These are phyloP conservation scores for Euschistus heros DNA, from an alignment of 1,140 invertebrate species.

Conservation along the genomic window DNA sequence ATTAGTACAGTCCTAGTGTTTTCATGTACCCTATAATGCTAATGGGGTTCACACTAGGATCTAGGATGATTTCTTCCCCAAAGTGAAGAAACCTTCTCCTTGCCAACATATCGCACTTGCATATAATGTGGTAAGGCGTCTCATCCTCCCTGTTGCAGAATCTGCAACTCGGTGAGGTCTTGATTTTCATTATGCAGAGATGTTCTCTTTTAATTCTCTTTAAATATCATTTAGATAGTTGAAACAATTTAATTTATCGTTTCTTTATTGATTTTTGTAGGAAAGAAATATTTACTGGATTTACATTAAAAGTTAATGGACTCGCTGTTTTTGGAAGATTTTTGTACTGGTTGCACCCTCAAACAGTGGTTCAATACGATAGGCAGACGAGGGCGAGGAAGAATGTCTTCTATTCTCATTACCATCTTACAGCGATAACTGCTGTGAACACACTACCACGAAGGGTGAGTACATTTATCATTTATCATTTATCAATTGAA, in stretches of 20 bases:
- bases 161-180: no score
- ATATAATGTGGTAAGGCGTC: no score
- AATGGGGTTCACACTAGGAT: no score
- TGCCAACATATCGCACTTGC: no score
- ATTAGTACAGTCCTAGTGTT: no score
- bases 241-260: not conserved
- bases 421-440: slow-evolving; percentile 18
- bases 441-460: slow-evolving; percentile 14
- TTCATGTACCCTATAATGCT: no score
- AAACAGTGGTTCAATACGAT: slow-evolving; percentile 7
- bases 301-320: not conserved
- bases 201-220: no score
- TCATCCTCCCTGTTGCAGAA: no score
- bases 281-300: slow-evolving; percentile 4
- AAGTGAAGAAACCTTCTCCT: no score
- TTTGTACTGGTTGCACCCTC: slow-evolving; percentile 21
- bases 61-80: no score
- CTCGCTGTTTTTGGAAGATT: slow-evolving; percentile 15
- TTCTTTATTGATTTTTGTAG: slow-evolving; percentile 7
- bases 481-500: no score
- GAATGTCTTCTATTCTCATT: slow-evolving; percentile 16
- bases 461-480: slow-evolving; percentile 11
- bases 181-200: no score
- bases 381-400: not conserved
- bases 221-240: not conserved